Conservation (phyloP, 2,888 invertebrate species). For the Sphaeridia pumilis region DNA sequence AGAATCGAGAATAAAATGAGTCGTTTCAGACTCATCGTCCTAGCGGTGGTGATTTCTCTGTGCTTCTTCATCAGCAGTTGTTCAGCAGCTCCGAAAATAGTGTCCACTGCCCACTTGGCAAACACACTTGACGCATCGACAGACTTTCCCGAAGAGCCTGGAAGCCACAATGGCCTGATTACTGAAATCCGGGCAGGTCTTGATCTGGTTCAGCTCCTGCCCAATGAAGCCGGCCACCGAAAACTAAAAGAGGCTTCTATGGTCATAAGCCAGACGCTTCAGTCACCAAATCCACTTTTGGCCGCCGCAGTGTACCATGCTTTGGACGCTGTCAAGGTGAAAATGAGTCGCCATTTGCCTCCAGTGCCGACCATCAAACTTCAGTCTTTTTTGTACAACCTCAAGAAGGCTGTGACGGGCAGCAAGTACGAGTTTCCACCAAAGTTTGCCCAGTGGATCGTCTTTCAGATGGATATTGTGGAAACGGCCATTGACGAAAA, state of each 20-base stretch:
- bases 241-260: slow-evolving; percentile 2
- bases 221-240: background rate
- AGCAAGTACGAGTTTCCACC: slow-evolving; percentile 3
- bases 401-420: background rate
- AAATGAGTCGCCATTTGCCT: background rate
- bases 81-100: too few relatives aligned
- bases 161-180: too few relatives aligned
- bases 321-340: background rate
- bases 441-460: slow-evolving; percentile 3
- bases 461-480: background rate
- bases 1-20: too few relatives aligned
- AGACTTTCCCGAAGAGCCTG: too few relatives aligned
- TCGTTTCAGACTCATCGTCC: too few relatives aligned
- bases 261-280: slow-evolving; percentile 2
- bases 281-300: slow-evolving; percentile 5
- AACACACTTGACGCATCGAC: too few relatives aligned
- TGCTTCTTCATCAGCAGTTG: too few relatives aligned
- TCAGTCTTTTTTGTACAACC: background rate
- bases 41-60: too few relatives aligned
- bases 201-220: background rate
- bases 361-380: background rate
- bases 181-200: slow-evolving; percentile 5
- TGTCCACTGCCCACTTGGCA: too few relatives aligned
- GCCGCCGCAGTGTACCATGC: slow-evolving; percentile 2
- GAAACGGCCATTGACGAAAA: background rate